Percentiles rank a stretch among this genome's conserved stretches.
Conservation (phyloP, 2,888 invertebrate species). For the Monopis laevigella region DNA sequence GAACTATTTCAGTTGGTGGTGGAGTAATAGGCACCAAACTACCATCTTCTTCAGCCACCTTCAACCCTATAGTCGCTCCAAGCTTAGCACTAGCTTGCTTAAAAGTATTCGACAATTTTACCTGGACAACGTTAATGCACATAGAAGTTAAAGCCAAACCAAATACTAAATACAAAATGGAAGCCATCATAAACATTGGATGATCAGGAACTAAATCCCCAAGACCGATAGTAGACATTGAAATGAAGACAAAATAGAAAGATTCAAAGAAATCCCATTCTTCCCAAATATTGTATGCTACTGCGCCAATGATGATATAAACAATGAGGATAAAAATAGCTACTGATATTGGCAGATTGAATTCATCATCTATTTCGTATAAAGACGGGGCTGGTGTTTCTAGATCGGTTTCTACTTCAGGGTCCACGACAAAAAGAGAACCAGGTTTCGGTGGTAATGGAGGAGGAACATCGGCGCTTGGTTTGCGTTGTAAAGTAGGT, state of each 20-base stretch:
- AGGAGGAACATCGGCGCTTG: constrained; percentile 49
- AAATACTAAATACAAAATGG: constrained; percentile 92
- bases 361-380: constrained; percentile 89
- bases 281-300: constrained; percentile 80
- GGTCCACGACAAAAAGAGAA: constrained; percentile 27
- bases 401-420: constrained; percentile 65
- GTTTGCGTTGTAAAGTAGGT: constrained; percentile 34
- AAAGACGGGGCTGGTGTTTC: constrained; percentile 81
- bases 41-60: constrained; percentile 75
- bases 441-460: constrained; percentile 53
- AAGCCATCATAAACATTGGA: constrained; percentile 89
- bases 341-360: constrained; percentile 91
- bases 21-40: constrained; percentile 55
- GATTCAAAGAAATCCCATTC: constrained; percentile 92
- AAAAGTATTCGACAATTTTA: constrained; percentile 81
- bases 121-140: constrained; percentile 97
- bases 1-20: constrained; percentile 45
- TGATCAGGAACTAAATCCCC: constrained; percentile 92
- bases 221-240: constrained; percentile 97
- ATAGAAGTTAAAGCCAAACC: constrained; percentile 95
- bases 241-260: constrained; percentile 97
- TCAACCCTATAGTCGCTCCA: constrained; percentile 84
- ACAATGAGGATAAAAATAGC: constrained; percentile 83
- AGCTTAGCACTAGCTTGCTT: constrained; percentile 85
- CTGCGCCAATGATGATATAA: constrained; percentile 89